These are phyloP conservation scores for Andrena bucephala DNA, from an alignment of 2,888 invertebrate species.

Conservation along the genomic window DNA sequence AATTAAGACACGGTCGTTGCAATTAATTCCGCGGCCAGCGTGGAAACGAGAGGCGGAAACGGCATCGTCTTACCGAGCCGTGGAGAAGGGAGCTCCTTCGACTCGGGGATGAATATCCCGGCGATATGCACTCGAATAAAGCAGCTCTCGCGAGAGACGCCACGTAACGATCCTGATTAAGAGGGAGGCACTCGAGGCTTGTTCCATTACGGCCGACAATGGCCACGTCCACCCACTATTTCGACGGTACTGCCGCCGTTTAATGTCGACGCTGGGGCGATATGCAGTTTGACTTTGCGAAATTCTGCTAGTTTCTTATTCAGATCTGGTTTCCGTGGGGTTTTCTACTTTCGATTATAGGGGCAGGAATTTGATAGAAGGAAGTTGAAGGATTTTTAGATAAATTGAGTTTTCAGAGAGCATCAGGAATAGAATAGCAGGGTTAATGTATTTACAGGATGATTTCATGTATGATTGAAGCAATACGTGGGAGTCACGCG, in stretches of 20 bases:
- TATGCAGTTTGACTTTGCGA: not conserved
- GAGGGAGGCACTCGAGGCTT: slow-evolving; percentile 28
- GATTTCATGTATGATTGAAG: not conserved
- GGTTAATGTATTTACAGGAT: not conserved
- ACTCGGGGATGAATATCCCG: slow-evolving; percentile 38
- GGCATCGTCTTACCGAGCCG: slow-evolving; percentile 63
- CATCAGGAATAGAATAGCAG: not conserved
- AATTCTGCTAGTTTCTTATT: not conserved
- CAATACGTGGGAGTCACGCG: not conserved
- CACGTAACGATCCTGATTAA: slow-evolving; percentile 67
- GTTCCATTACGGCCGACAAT: slow-evolving; percentile 24
- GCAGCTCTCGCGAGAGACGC: slow-evolving; percentile 59
- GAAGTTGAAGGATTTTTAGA: too few species aligned
- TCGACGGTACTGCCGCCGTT: not conserved
- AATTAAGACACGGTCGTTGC: slow-evolving; percentile 80
- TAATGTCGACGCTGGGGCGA: not conserved
- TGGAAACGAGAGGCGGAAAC: slow-evolving; percentile 81
- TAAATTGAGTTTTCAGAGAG: not conserved
- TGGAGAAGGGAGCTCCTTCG: slow-evolving; percentile 29
- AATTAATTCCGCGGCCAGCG: slow-evolving; percentile 79
- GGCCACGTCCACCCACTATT: not conserved
- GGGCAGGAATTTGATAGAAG: too few species aligned
- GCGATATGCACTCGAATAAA: slow-evolving; percentile 57
- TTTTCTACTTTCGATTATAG: not conserved
- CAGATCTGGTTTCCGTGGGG: not conserved